Evolutionary conservation across 2,797 vertebrate species (phyloP), one percentile per base, ranked within the genome.

Genomic region (Mastacembelus armatus): DNA sequence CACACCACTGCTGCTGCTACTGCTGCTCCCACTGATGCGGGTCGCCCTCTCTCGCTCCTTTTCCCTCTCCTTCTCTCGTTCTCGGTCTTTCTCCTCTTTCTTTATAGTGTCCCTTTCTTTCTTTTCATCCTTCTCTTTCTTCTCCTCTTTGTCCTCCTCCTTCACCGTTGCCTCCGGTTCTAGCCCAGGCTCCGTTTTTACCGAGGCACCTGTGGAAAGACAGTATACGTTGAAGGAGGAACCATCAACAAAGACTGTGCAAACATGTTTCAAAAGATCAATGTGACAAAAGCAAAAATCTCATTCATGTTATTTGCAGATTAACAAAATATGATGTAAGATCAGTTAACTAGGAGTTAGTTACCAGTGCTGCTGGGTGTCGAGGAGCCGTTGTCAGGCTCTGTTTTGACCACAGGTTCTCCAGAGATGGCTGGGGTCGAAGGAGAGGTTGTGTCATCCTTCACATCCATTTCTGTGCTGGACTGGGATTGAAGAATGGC

Each of bases 401-500:
- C 97, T 0, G 89, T 89, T 71, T 97, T 98, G 19, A 95, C 77
- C 15, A 92, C 90, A 16, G 88, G 49, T 1, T 95, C 94, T 18
- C 87, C 86, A 1, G 91, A 71, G 40, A 79, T 35, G 1, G 90
- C 84, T 10, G 89, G 74, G 1, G 84, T 88, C 0, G 81, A 63
- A 6, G 91, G 92, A 63, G 93, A 94, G 54, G 88, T 76, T 0
- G 85, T 92, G 74, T 98, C 96, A 24, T 98, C 96, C 76, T 98
- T 98, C 40, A 95, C 70, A 0, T 97, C 96, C 55, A 93, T 83
- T 74, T 98, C 97, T 1, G 94, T 95, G 74, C 96, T 98, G 1
- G 96, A 97, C 86, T 98, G 97, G 12, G 96, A 95, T 43, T 97
- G 96, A 11, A 98, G 87, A 51, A 96, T 90, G 72, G 93, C 64